Percentiles rank a stretch among this genome's conserved stretches.
These are phyloP conservation scores for Suncus etruscus DNA, from an alignment of 2,113 vertebrate genomes.

Conservation along the genomic window DNA sequence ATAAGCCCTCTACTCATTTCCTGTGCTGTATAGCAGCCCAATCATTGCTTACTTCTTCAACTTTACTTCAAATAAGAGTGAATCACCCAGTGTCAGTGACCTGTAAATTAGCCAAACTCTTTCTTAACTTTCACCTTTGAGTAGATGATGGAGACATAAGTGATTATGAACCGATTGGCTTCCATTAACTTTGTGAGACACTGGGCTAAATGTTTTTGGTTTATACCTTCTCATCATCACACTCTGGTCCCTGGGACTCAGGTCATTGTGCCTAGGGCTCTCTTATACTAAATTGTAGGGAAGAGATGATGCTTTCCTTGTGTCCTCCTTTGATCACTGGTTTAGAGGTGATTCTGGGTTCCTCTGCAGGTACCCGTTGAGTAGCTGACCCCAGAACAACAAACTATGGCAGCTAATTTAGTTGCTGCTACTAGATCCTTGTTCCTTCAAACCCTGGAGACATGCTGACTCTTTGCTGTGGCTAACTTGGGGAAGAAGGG, in stretches of 20 bases:
- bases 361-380: not conserved
- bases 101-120: not conserved
- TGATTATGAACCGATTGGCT: not conserved
- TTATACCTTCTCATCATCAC: not conserved
- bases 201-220: not conserved
- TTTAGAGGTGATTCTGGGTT: not conserved
- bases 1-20: not conserved
- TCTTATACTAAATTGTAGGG: not conserved
- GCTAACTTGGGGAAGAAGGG: not conserved
- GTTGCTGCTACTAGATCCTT: not conserved
- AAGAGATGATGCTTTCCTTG: not conserved
- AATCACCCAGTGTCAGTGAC: not conserved
- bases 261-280: fast-evolving
- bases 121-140: not conserved
- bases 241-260: not conserved
- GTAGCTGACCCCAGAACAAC: too few relatives aligned
- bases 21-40: not conserved
- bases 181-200: not conserved
- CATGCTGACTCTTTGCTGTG: not conserved
- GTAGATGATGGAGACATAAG: not conserved
- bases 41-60: constrained; percentile 30
- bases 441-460: not conserved
- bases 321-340: not conserved
- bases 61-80: constrained; percentile 33
- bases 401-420: not conserved